These are phyloP conservation scores for Acipenser ruthenus DNA, from an alignment of 2,797 vertebrate genomes.

Conservation along the genomic window DNA sequence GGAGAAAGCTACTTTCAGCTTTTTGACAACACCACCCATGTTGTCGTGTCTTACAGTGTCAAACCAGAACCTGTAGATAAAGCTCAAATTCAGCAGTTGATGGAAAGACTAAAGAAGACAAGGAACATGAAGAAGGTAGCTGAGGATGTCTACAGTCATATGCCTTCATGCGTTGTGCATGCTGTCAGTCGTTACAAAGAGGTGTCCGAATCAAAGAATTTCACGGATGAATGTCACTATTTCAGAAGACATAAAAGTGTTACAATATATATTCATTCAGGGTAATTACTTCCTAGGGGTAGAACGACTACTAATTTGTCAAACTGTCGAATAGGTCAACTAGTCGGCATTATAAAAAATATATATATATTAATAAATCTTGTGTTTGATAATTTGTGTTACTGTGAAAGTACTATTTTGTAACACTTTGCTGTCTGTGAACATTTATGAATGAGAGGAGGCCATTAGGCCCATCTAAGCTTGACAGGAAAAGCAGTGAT, in stretches of 20 bases:
- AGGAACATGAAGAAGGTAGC: constrained; percentile 59
- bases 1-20: constrained; percentile 44
- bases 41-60: constrained; percentile 59
- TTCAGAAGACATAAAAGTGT: constrained; percentile 55
- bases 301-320: too few species aligned
- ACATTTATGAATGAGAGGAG: too few species aligned
- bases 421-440: too few species aligned
- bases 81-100: constrained; percentile 47
- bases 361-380: too few species aligned
- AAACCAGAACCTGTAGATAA: constrained; percentile 56
- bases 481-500: too few species aligned
- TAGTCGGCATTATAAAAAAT: too few species aligned
- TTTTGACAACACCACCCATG: constrained; percentile 59
- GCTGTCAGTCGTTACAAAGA: constrained; percentile 62
- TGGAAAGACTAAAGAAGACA: constrained; percentile 53
- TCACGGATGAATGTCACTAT: constrained; percentile 58
- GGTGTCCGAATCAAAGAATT: constrained; percentile 64
- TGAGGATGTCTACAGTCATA: constrained; percentile 38
- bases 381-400: too few species aligned
- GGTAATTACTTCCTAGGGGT: constrained; percentile 33
- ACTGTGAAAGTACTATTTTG: too few species aligned
- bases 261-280: constrained; percentile 57
- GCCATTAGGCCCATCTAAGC: too few species aligned
- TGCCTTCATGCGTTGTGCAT: constrained; percentile 59
- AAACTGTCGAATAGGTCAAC: too few species aligned